Base-by-base conservation (phyloP, 2,113 vertebrate genomes). In the Malurus alboscapulatus region DNA sequence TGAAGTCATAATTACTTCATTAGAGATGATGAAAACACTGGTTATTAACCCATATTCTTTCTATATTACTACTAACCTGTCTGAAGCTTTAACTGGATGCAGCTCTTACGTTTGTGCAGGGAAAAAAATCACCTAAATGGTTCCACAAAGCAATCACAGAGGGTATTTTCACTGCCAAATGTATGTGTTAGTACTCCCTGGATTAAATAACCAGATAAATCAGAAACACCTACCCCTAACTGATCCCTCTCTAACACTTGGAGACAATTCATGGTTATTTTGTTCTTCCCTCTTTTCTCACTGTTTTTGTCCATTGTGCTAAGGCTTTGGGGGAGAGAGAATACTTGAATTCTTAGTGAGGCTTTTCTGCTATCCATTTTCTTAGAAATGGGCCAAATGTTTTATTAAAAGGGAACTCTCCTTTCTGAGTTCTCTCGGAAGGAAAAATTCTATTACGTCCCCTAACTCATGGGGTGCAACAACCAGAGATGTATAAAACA, bases 381-480 rank as follows among this genome's bases (percentile, higher is more conserved):
- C 87, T 93, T 86, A 96, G 90, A 95, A 93, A 72, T 71, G 48
- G 89, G 71, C 87, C 80, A 88, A 88, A 42, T 2, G 1, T 50
- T 22, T 77, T 93, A 86, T 90, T 96, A 92, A 78, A 79, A 51
- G n/a, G n/a, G 29, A 40, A 85, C 34, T 55, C 82, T 87, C 34
- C 36, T 95, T 5, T 68, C 25, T 75, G 72, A 83, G 21, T 71
- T 89, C 51, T 93, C 61, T 36, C 36, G 51, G 62, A 78, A 92
- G 38, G 19, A 45, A 69, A 73, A 93, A 72, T 48, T 85, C 12
- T 26, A 55, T 69, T 59, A n/a, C n/a, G 30, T 74, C 10, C 59
- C n/a, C 45, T 51, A 55, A 67, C 71, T 80, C 1, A 1, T 17
- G 18, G 30, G 26, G 4, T 5, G 69, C 14, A 51, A 47, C 34